Base-by-base conservation (phyloP, 1,140 invertebrate genomes). In the Nymphalis io region DNA sequence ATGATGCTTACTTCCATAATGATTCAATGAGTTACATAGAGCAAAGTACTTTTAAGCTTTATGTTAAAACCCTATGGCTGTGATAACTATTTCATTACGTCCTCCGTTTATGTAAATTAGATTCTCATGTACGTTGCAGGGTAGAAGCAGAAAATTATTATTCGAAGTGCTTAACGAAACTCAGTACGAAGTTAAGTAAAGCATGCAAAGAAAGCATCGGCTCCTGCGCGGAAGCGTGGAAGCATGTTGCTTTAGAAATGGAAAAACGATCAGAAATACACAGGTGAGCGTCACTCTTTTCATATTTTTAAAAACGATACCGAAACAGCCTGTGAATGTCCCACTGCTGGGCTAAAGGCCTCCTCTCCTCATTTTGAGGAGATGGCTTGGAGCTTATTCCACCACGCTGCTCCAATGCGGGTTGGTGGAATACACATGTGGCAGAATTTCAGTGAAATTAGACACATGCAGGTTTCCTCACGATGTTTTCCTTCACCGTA, bases 91-190 rank as follows among this genome's bases (percentile, higher is more conserved):
- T 46, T 13, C 40, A 10, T 16, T 46, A 6, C 1, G 3, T n/a
- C 5, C 0, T 4, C 15, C 3, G 18, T 8, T 51, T 20, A 11
- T 16, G 20, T 27, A 2, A 27, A 13, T 27, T 0, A 55, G 8
- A 15, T 23, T 55, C 21, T 51, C 5, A 20, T 21, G 10, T 53
- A 1, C 23, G 1, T 92, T 93, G 63, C 90, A 97, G 96, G 93
- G 95, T 97, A 61, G 97, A 99, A 85, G 93, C 97, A 66, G 97
- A 99, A 92, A 94, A 95, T 13, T 95, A 95, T 74, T 99, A 98
- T 90, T 96, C 97, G 15, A 98, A 98, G 93, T 96, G 95, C 61
- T 93, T 99, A 27, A 94, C 95, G 65, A 98, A 98, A 91, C 92
- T 98, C 55, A 96, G 97, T 46, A 93, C 93, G 2, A 98, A 98